Evolutionary conservation across 1,140 invertebrate genomes (phyloP).

Genomic region (Drosophila pseudoananassae): DNA sequence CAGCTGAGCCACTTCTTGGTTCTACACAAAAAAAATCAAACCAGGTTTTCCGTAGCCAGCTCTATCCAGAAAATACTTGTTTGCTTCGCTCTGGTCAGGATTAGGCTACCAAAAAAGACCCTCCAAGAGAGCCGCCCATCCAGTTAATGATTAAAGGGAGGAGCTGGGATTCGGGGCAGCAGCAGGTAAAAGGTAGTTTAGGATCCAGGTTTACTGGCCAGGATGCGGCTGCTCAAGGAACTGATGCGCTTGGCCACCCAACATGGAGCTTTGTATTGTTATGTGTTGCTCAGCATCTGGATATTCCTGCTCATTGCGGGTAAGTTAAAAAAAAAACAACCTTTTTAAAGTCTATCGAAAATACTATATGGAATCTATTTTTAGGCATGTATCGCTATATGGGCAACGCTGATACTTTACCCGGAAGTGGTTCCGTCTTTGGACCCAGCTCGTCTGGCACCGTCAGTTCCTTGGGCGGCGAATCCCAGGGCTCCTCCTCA

Average conservation of each 20-base stretch:
- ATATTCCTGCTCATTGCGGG: conserved; percentile 91
- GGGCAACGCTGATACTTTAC: conserved; percentile 68
- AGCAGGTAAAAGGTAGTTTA: conserved; percentile 16
- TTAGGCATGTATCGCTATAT: conserved; percentile 91
- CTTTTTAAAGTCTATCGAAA: neutral
- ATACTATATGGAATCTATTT: neutral
- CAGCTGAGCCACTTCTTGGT: conserved; percentile 29
- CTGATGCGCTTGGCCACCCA: conserved; percentile 89
- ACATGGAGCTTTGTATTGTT: conserved; percentile 91
- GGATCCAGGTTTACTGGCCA: conserved; percentile 29
- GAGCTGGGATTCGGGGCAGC: conserved; percentile 5
- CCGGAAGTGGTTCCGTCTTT: conserved; percentile 22
- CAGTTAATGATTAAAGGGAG: conserved; percentile 20
- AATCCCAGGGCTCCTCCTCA: conserved; percentile 13
- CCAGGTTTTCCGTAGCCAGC: conserved; percentile 23
- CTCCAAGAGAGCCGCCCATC: conserved; percentile 56
- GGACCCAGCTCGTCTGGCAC: conserved; percentile 36
- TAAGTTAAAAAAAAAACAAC: conserved; percentile 63
- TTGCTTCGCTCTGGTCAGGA: neutral
- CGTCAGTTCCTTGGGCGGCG: conserved; percentile 40
- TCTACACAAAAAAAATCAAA: conserved; percentile 7
- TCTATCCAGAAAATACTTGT: conserved; percentile 7
- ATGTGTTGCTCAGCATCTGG: conserved; percentile 90
- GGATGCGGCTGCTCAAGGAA: conserved; percentile 85
- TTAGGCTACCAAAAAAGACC: conserved; percentile 15